Conservation (phyloP, 2,888 invertebrate genomes). For the Drosophila algonquin region DNA sequence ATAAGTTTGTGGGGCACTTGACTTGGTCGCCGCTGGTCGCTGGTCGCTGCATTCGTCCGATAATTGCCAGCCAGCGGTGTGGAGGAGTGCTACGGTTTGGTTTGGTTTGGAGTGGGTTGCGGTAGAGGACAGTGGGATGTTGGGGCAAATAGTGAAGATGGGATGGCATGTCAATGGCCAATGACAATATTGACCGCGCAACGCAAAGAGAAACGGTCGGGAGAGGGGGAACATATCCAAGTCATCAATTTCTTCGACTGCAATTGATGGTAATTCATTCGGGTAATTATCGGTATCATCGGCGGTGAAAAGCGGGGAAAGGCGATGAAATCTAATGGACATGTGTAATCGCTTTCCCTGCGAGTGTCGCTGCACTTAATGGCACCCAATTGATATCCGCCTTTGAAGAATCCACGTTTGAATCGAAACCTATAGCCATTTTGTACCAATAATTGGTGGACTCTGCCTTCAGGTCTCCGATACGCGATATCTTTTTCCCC, state of each 20-base stretch:
- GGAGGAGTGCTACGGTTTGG: neutral
- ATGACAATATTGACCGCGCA: constrained; percentile 27
- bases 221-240: too few relatives aligned
- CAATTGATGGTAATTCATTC: constrained; percentile 29
- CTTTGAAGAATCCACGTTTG: neutral
- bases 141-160: neutral
- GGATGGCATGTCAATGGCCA: constrained; percentile 24
- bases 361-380: neutral
- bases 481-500: constrained; percentile 9
- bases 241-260: constrained; percentile 14
- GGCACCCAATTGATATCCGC: neutral
- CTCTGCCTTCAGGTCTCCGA: neutral
- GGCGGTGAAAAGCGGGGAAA: constrained; percentile 7
- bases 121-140: neutral
- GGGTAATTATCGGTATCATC: constrained; percentile 33
- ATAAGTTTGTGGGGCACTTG: constrained; percentile 11
- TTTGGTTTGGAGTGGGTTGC: neutral
- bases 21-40: neutral
- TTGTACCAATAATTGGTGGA: neutral
- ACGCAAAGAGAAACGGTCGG: neutral
- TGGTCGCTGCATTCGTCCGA: neutral
- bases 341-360: neutral
- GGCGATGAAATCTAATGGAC: constrained; percentile 22
- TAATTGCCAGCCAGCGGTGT: constrained; percentile 13
- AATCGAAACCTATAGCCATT: neutral